Base-by-base conservation (phyloP, 2,113 vertebrate genomes). In the Pygoscelis antarcticus region DNA sequence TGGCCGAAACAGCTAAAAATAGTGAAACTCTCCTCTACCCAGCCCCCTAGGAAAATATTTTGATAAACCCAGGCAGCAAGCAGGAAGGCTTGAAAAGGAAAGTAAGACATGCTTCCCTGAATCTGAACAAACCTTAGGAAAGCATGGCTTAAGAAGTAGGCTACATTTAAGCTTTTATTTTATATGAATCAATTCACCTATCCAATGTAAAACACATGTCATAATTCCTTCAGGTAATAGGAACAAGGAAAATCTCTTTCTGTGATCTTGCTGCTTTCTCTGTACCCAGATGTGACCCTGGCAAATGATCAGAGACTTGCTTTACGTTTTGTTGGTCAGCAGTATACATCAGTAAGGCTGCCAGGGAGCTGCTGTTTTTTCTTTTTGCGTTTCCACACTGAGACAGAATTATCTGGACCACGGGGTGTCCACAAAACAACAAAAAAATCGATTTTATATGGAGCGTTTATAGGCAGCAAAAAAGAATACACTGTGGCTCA, bases 191-290 rank as follows among this genome's bases (percentile, higher is more conserved):
- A 85, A 93, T 97, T 96, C 96, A 84, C 81, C 61, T 91, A 46
- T 64, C 30, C 66, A 92, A 86, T 93, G 87, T 90, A 94, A 96
- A 97, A 95, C 92, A 96, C 16, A 94, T 96, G 95, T 94, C 87
- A 83, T 95, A 93, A 95, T 94, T 92, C 85, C 66, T 86, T 89
- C 85, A 96, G 92, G 87, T 94, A 97, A 93, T 86, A 93, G 71
- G 90, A 96, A 93, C 87, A 96, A 85, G 78, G 46, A 12, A 69
- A 88, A 76, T 66, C 20, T 76, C 52, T 82, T 84, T 87, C 58
- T 77, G 58, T 65, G 70, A 87, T 96, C 75, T 81, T 70, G 27
- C 82, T 96, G 36, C 81, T 83, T 90, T 91, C 58, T 88, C 78
- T 94, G 58, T 70, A 93, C 70, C 76, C 90, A 95, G 81, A 96